These are phyloP conservation scores for Drosophila tristis DNA, from an alignment of 1,140 invertebrate genomes.

Conservation along the genomic window DNA sequence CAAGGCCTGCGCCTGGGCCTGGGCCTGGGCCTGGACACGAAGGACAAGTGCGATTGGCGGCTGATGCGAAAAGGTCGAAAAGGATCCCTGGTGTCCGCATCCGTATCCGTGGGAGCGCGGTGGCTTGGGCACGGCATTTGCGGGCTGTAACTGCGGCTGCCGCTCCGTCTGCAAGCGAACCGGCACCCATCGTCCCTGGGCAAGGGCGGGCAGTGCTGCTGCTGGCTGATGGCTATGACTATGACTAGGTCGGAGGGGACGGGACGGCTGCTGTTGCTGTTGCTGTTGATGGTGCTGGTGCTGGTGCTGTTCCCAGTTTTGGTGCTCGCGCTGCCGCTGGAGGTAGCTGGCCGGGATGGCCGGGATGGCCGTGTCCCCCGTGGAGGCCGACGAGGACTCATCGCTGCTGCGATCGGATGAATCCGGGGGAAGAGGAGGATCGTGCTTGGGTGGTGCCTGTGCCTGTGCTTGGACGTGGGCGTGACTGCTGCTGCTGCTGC, in stretches of 20 bases:
- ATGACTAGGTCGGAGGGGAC: conserved; percentile 67
- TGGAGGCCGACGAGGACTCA: conserved; percentile 70
- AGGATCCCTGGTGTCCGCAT: conserved; percentile 7
- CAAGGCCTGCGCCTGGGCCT: conserved; percentile 30
- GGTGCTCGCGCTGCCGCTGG: conserved; percentile 35
- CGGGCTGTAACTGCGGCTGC: conserved; percentile 1
- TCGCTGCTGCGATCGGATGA: conserved; percentile 37
- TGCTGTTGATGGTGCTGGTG: not conserved
- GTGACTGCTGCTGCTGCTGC: conserved; percentile 65
- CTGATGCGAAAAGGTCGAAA: conserved; percentile 10
- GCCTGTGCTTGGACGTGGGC: conserved; percentile 29
- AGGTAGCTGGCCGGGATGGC: conserved; percentile 67
- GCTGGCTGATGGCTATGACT: conserved; percentile 51
- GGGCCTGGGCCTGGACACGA: conserved; percentile 44
- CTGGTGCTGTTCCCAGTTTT: conserved; percentile 15
- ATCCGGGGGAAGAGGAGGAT: conserved; percentile 11
- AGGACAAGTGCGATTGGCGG: conserved; percentile 21
- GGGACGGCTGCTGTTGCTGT: conserved; percentile 4
- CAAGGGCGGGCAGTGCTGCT: conserved; percentile 16
- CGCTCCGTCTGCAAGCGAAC: conserved; percentile 20
- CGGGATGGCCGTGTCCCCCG: conserved; percentile 73
- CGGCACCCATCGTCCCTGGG: conserved; percentile 16
- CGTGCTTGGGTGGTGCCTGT: conserved; percentile 35
- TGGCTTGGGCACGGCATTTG: conserved; percentile 74
- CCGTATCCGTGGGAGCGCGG: conserved; percentile 47